Percentiles rank a stretch among this genome's conserved stretches.
Conservation (phyloP, 2,888 invertebrate genomes). For the Drosophila buzzatii region DNA sequence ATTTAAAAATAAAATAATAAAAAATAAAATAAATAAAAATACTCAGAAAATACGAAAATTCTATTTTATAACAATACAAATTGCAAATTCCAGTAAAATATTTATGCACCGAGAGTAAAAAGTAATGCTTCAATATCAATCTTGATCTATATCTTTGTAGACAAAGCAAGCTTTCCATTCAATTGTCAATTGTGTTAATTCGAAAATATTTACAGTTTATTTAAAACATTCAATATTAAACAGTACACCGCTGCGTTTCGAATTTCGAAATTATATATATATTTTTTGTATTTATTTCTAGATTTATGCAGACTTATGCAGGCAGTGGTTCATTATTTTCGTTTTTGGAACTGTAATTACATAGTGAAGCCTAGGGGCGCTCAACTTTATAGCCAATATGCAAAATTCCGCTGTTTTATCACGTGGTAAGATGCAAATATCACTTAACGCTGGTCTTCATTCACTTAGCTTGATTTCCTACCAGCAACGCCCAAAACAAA, state of each 20-base stretch:
- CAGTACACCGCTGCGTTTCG: conserved; percentile 25
- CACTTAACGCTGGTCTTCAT: no score
- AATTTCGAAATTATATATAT: conserved; percentile 45
- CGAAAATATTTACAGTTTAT: background rate
- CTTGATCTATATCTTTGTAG: background rate
- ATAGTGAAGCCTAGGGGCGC: background rate
- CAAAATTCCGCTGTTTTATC: conserved; percentile 34
- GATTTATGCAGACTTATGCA: conserved; percentile 23
- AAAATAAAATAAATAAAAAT: no score
- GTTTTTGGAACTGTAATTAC: conserved; percentile 4
- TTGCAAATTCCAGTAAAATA: no score
- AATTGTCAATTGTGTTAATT: background rate
- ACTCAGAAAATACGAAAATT: no score
- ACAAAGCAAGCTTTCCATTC: conserved; percentile 31
- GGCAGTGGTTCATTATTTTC: conserved; percentile 12
- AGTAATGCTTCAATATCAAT: background rate
- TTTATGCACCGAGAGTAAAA: background rate
- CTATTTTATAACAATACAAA: no score
- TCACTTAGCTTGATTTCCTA: no score
- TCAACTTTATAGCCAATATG: conserved; percentile 21
- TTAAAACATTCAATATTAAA: conserved; percentile 36
- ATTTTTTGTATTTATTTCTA: conserved; percentile 27
- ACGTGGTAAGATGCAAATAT: background rate
- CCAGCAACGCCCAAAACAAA: background rate
- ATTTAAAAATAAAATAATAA: no score